Percentiles rank a stretch among this genome's conserved stretches.
Evolutionary conservation across 2,113 vertebrate species (phyloP).

Genomic region (Rousettus leschenaultii): DNA sequence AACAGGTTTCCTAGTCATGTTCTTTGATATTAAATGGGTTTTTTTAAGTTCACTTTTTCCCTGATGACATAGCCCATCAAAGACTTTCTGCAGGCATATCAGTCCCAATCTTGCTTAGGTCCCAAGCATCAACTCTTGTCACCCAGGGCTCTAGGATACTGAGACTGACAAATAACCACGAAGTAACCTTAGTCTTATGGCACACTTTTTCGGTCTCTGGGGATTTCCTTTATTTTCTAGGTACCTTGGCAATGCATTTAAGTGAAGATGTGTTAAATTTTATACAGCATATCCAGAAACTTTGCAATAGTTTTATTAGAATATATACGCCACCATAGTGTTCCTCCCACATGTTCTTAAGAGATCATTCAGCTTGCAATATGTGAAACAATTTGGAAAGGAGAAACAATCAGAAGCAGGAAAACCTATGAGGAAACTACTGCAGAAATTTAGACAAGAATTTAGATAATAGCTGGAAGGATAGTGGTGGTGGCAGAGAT

Average conservation of each 20-base stretch:
- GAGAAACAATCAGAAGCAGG: neutral
- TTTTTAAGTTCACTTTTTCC: neutral
- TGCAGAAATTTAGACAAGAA: neutral
- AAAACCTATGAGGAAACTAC: neutral
- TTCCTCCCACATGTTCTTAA: neutral
- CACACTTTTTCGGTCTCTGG: neutral
- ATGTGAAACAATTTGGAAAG: neutral
- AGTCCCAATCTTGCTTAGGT: neutral
- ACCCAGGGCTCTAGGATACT: neutral
- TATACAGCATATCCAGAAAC: neutral
- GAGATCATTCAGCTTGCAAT: neutral
- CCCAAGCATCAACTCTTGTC: neutral
- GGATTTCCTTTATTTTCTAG: constrained; percentile 11
- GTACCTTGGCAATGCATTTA: neutral
- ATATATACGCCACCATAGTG: neutral
- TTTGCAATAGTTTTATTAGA: neutral
- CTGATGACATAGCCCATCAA: neutral
- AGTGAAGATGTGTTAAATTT: neutral
- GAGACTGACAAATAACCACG: neutral
- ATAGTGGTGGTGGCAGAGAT: neutral
- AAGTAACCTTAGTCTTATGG: neutral
- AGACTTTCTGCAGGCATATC: neutral
- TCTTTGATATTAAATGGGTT: neutral
- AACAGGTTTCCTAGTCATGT: neutral
- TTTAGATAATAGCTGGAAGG: neutral